Conservation (phyloP, 2,797 vertebrate genomes). For the Gymnothorax javanicus region DNA sequence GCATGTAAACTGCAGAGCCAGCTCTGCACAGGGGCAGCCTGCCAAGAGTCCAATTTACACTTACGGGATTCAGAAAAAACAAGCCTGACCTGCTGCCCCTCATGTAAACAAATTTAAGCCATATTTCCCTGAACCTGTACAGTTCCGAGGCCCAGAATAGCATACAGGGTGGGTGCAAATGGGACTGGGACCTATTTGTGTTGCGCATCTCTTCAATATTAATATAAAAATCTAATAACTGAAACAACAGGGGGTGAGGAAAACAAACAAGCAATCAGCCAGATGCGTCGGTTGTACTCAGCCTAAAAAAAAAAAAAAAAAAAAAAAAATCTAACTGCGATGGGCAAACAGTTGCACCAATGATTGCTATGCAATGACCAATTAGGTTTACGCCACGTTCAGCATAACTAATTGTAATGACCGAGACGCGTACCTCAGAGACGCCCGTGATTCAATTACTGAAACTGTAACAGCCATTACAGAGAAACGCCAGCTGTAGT, state of each 20-base stretch:
- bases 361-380: background rate
- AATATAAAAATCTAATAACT: background rate
- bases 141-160: background rate
- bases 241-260: background rate
- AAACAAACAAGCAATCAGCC: background rate
- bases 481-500: background rate
- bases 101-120: background rate
- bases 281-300: background rate
- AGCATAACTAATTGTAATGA: background rate
- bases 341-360: too few relatives aligned
- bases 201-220: background rate
- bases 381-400: background rate
- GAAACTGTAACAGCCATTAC: background rate
- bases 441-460: background rate
- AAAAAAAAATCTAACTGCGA: background rate
- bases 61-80: background rate
- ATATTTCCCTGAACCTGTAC: background rate
- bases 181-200: background rate
- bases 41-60: conserved; percentile 16
- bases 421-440: background rate
- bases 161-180: background rate
- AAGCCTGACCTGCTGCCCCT: background rate
- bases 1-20: conserved; percentile 10
- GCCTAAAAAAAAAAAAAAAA: background rate
- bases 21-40: background rate